Percentiles rank a stretch among this genome's conserved stretches.
Evolutionary conservation across 2,888 invertebrate species (phyloP).

Genomic region (Tillus elongatus): DNA sequence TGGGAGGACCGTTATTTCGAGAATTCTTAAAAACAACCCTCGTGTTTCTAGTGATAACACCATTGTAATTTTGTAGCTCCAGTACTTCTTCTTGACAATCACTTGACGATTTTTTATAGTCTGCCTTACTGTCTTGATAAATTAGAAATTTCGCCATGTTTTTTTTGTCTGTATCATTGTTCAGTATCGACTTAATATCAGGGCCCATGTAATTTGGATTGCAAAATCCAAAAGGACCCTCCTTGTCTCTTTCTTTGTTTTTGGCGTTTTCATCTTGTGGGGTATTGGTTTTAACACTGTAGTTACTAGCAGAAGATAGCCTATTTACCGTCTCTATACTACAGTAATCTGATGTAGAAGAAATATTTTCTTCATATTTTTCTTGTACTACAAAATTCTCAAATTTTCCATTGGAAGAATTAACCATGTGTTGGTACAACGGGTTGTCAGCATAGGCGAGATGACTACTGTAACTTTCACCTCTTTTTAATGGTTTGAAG

Average conservation of each 20-base stretch:
- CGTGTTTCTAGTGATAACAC: conserved; percentile 32
- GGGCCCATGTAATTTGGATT: conserved; percentile 69
- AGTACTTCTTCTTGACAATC: conserved; percentile 28
- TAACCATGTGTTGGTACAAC: conserved; percentile 48
- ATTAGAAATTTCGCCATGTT: conserved; percentile 22
- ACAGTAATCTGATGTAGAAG: conserved; percentile 68
- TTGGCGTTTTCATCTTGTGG: conserved; percentile 35
- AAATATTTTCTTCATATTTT: conserved; percentile 46
- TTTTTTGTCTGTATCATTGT: conserved; percentile 25
- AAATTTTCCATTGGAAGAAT: conserved; percentile 52
- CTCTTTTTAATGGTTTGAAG: conserved; percentile 44
- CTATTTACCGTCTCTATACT: conserved; percentile 60
- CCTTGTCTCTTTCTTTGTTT: conserved; percentile 29
- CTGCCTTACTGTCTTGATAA: conserved; percentile 16
- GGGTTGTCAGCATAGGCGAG: conserved; percentile 42
- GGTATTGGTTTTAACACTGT: conserved; percentile 40
- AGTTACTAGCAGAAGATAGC: conserved; percentile 45
- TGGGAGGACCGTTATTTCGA: conserved; percentile 40
- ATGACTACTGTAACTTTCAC: conserved; percentile 50
- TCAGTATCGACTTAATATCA: conserved; percentile 44
- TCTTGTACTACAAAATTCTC: conserved; percentile 48
- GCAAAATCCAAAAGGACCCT: conserved; percentile 57
- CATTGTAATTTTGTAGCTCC: conserved; percentile 36
- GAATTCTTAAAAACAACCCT: conserved; percentile 35
- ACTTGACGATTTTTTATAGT: conserved; percentile 12